phyloP scores from a whole-genome alignment of 2,113 vertebrate genomes.

The Atherinomorus stipes region DNA sequence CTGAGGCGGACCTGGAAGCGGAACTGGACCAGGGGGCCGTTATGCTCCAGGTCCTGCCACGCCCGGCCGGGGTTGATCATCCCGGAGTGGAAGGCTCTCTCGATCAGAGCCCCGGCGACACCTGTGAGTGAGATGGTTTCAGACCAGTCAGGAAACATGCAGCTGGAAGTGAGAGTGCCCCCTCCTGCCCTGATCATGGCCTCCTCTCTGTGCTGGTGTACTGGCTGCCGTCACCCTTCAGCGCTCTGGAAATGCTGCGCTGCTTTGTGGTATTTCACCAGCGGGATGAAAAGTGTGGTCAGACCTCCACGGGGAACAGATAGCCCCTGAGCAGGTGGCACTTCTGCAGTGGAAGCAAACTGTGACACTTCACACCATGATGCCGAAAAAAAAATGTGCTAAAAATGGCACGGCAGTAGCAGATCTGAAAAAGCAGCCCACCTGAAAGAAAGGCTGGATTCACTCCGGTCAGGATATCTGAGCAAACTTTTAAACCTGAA shows the following conservation, averaged over 20 bases:
- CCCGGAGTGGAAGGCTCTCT: conserved; percentile 90
- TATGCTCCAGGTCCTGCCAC: conserved; percentile 90
- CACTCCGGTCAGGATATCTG: not conserved
- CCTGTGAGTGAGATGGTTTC: conserved; percentile 62
- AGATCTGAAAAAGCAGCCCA: conserved; percentile 23
- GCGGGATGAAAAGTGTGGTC: conserved; percentile 65
- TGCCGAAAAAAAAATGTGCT: conserved; percentile 18
- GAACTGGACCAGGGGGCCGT: conserved; percentile 86
- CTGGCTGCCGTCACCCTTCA: not conserved
- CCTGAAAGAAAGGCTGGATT: conserved; percentile 25
- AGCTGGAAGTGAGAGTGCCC: too few relatives aligned
- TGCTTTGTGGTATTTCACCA: conserved; percentile 77
- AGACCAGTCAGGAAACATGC: not conserved
- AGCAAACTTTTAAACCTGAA: conserved; percentile 53
- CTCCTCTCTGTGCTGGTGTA: too few relatives aligned
- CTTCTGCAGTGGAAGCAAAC: conserved; percentile 29
- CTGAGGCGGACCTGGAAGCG: conserved; percentile 90
- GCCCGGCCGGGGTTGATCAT: conserved; percentile 92
- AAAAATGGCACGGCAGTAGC: conserved; percentile 31
- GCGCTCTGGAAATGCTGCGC: conserved; percentile 56
- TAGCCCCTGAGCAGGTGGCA: not conserved
- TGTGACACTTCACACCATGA: conserved; percentile 39
- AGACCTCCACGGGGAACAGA: conserved; percentile 23
- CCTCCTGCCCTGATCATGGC: too few relatives aligned
- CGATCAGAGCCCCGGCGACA: conserved; percentile 83